These are phyloP conservation scores for Antheraea yamamai DNA, from an alignment of 2,888 invertebrate species.

Conservation along the genomic window DNA sequence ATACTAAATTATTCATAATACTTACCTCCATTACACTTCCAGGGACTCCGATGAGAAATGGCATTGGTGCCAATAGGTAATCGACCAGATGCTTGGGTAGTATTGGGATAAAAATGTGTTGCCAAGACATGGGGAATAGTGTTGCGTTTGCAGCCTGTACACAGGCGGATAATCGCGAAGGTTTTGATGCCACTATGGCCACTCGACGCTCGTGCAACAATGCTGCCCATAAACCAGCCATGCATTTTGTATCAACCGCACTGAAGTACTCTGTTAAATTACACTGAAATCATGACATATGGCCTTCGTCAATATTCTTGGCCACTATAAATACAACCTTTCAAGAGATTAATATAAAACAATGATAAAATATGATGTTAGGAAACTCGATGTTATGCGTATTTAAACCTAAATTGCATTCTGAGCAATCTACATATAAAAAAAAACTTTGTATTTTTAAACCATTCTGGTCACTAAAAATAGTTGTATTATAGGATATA, in stretches of 20 bases:
- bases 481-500: too few relatives aligned
- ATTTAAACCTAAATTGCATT: too few relatives aligned
- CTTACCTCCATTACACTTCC: slow-evolving; percentile 90
- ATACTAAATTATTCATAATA: not conserved
- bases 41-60: slow-evolving; percentile 97
- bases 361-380: too few relatives aligned
- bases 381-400: too few relatives aligned
- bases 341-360: too few relatives aligned
- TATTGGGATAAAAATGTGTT: slow-evolving; percentile 98
- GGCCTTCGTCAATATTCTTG: too few relatives aligned
- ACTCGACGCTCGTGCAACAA: slow-evolving; percentile 97
- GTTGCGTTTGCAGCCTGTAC: slow-evolving; percentile 97
- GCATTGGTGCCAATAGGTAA: slow-evolving; percentile 97
- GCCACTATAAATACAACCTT: too few relatives aligned
- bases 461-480: too few relatives aligned
- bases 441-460: too few relatives aligned
- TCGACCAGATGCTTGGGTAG: slow-evolving; percentile 94
- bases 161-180: slow-evolving; percentile 95
- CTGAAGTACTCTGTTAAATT: slow-evolving; percentile 98
- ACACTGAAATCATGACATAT: slow-evolving; percentile 84
- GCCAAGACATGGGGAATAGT: slow-evolving; percentile 99
- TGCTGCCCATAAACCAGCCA: slow-evolving; percentile 97
- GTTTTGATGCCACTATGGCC: slow-evolving; percentile 93
- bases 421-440: too few relatives aligned
- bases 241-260: slow-evolving; percentile 96